Evolutionary conservation across 92 coral and sea anemone species (phyloP).

Genomic region (Palythoa grandis): DNA sequence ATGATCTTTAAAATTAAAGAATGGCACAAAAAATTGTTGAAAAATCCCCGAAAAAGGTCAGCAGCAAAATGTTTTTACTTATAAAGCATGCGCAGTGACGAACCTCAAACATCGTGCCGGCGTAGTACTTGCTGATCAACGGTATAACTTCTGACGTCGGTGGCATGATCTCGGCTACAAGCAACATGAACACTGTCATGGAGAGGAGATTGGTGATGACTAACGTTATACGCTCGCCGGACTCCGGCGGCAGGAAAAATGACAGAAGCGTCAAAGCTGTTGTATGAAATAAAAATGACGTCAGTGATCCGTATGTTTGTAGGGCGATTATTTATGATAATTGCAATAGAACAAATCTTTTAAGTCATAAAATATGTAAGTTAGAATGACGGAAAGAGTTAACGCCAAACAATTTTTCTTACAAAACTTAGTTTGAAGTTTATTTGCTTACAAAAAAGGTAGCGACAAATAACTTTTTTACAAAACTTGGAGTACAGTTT

Average conservation of each 20-base stretch:
- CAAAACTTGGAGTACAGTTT: too few relatives aligned
- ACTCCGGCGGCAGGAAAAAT: slow-evolving; percentile 75
- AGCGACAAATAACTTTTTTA: too few relatives aligned
- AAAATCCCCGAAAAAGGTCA: neutral
- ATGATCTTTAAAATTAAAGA: neutral
- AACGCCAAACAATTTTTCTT: too few relatives aligned
- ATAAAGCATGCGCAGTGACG: neutral
- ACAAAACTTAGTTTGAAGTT: too few relatives aligned
- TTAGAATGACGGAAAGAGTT: too few relatives aligned
- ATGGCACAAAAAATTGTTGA: neutral
- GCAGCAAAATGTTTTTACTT: neutral
- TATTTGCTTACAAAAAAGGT: too few relatives aligned
- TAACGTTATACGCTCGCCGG: slow-evolving; percentile 78
- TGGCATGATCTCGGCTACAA: slow-evolving; percentile 82
- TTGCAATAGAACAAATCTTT: neutral
- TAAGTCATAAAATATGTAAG: too few relatives aligned
- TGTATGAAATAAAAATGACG: neutral
- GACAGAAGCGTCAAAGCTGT: slow-evolving; percentile 65
- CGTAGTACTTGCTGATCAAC: slow-evolving; percentile 69
- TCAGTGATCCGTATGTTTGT: neutral
- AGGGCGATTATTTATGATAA: neutral
- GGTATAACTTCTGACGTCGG: slow-evolving; percentile 79
- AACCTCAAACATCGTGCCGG: slow-evolving; percentile 75
- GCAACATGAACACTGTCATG: slow-evolving; percentile 74
- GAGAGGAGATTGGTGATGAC: slow-evolving; percentile 77